Evolutionary conservation across 2,113 vertebrate species (phyloP), one percentile per base, ranked within the genome.

Genomic region (Solea solea): DNA sequence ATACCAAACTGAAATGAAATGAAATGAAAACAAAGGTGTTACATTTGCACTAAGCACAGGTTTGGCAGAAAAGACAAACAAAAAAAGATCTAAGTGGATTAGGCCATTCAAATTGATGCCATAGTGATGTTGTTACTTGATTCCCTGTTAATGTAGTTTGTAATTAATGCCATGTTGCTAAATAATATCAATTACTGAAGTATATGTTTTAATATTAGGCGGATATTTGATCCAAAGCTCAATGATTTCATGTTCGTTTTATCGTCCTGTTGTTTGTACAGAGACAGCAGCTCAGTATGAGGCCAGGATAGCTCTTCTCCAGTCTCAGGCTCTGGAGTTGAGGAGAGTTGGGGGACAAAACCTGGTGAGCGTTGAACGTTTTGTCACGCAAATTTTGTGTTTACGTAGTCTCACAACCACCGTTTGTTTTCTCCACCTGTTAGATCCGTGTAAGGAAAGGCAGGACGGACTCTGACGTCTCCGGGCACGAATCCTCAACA

Each of bases 241-340:
- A 50, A 9, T 42, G 11, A 0, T 42, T 45, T 63, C 6, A 42
- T 72, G 6, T 41, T 52, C 7, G 16, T 56, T 52, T 78, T 1
- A 3, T 34, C 1, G 21, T 28, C 12, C 16, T 34, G 4, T 56
- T 58, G 0, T 70, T 40, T 73, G 78, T 50, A 56, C 76, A 94
- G 94, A 94, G 79, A 94, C 93, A 0, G 92, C 83, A 16, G 88
- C 87, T 4, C 94, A 94, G 84, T 94, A 94, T 64, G 94, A 94
- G 66, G 88, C 89, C 67, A 83, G 92, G 78, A 90, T 94, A 53
- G 82, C 91, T 4, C 72, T 80, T 9, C 84, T 94, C 27, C 93
- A 91, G 81, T 86, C 90, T 21, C 92, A 93, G 61, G 54, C 89
- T 6, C 74, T 76, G 39, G 90, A 93, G 50, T 92, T 90, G 88